Evolutionary conservation across 2,113 vertebrate genomes (phyloP).

Genomic region (Seriola quinqueradiata): DNA sequence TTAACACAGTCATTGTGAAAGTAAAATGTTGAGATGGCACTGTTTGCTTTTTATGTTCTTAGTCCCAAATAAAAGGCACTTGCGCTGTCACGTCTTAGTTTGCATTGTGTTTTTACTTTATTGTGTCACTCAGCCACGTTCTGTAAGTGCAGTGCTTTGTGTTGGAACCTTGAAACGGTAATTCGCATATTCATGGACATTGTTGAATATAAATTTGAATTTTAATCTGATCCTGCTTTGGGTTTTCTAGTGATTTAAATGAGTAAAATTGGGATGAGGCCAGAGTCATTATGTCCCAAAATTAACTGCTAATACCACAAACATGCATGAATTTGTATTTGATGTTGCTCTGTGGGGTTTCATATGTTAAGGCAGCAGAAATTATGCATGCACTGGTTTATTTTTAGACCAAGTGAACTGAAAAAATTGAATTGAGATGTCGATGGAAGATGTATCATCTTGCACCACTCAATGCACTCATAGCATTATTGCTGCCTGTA

Average conservation of each 20-base stretch:
- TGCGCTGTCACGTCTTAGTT: constrained; percentile 65
- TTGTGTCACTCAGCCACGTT: background rate
- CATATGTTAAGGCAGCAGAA: constrained; percentile 11
- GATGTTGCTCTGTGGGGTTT: background rate
- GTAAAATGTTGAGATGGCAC: constrained; percentile 57
- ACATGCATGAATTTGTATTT: background rate
- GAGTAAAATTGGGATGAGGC: no score
- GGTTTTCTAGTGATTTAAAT: background rate
- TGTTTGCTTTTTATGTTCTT: constrained; percentile 74
- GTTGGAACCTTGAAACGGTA: background rate
- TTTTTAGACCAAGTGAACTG: constrained; percentile 44
- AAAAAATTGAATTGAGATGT: background rate
- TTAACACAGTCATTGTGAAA: constrained; percentile 40
- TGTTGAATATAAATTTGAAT: background rate
- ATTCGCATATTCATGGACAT: background rate
- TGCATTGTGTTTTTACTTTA: background rate
- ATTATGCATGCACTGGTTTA: constrained; percentile 48
- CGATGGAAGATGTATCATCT: background rate
- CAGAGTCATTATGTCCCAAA: fast-evolving
- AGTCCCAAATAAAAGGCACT: constrained; percentile 84
- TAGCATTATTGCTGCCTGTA: background rate
- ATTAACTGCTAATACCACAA: background rate
- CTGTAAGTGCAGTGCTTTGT: background rate
- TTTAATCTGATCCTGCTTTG: background rate
- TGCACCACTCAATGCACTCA: background rate